Base-by-base conservation (phyloP, 2,888 invertebrate species). In the Ophion slaviceki region DNA sequence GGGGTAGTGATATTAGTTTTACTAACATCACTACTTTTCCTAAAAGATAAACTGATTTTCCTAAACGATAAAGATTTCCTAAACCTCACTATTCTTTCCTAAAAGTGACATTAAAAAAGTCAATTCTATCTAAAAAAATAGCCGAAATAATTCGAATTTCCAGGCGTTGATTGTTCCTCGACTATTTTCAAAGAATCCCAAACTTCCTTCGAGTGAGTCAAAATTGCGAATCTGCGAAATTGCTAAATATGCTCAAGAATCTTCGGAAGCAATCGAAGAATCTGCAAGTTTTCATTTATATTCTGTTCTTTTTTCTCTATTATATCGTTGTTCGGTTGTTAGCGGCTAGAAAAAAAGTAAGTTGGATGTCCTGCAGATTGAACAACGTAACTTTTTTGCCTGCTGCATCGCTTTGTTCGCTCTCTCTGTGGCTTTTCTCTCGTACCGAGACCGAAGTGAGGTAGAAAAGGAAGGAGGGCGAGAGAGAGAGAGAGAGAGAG, bases 401-500 rank as follows among this genome's bases (percentile, higher is more conserved):
- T 3, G 24, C 14, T 17, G 59, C 14, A 45, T 45, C n/a, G 45
- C 67, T 68, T 59, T 28, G 3, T 20, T 14, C 47, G 17, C 24
- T 57, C 53, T 32, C 53, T 53, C 53, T 32, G n/a, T 17, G 64
- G 47, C 75, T 53, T 28, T 68, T 61, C 28, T 6, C 45, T 78
- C 20, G 78, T 61, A 24, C 17, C 64, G 32, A 59, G 32, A 70
- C 47, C 1, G 47, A 14, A 70, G 74, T 28, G 85, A 47, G 40
- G 36, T 53, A 2, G 79, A 24, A 71, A 80, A 85, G 79, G 75
- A 57, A 74, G 20, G 28, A 66, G 36, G 14, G 10, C 2, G 81
- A 53, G 24, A 64, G 67, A 75, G 40, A 59, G 24, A 64, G 67
- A 75, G 40, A 59, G 85, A 53, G 45, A 89, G 67, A 75, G 40